Evolutionary conservation across 2,113 vertebrate species (phyloP).

Genomic region (Limnothrissa miodon): DNA sequence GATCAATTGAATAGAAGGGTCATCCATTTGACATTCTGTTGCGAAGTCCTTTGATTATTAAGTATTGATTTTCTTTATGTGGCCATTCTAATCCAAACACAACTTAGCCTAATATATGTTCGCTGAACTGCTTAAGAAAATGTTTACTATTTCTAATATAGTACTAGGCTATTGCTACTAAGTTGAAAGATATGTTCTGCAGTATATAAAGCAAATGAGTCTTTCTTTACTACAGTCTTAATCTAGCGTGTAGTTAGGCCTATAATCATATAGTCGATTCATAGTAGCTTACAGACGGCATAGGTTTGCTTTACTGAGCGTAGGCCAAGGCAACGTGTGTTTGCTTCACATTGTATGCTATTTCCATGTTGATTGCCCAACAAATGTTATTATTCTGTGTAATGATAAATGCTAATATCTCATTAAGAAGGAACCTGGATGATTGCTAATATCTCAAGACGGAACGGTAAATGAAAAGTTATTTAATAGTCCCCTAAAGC

Average conservation of each 20-base stretch:
- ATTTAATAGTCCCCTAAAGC: not conserved
- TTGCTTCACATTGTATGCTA: not conserved
- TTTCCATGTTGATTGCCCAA: not conserved
- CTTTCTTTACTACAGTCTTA: not conserved
- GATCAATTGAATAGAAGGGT: not conserved
- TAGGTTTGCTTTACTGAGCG: not conserved
- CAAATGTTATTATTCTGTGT: too few species aligned
- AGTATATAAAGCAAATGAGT: too few species aligned
- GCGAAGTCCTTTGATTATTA: constrained; percentile 11
- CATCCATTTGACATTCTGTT: constrained; percentile 6
- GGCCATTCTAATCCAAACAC: constrained; percentile 24
- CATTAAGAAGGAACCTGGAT: not conserved
- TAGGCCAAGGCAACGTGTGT: not conserved
- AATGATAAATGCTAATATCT: too few species aligned
- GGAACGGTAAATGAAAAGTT: not conserved
- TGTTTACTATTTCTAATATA: constrained; percentile 8
- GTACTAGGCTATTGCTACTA: not conserved
- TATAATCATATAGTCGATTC: too few species aligned
- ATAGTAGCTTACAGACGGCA: too few species aligned
- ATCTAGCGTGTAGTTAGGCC: not conserved
- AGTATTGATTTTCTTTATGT: constrained; percentile 48
- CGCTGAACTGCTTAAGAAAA: constrained; percentile 22
- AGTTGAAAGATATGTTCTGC: too few species aligned
- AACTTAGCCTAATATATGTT: constrained; percentile 16
- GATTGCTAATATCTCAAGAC: too few species aligned